Conservation (phyloP, 2,113 vertebrate genomes). For the Myocastor coypus region DNA sequence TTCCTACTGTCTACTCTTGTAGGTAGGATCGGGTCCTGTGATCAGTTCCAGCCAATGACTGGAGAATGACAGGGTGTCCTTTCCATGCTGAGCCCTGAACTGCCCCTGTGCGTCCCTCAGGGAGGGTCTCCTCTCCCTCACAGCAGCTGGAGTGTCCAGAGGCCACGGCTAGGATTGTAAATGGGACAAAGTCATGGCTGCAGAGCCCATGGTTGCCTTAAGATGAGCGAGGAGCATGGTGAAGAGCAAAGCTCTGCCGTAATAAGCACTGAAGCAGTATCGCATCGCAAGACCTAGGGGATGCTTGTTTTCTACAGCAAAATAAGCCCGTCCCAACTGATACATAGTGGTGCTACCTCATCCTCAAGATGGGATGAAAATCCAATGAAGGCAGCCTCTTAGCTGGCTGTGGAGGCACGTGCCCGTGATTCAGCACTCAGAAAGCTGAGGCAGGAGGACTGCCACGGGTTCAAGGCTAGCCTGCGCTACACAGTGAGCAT, state of each 20-base stretch:
- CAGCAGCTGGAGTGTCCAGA: not conserved
- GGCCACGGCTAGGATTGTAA: not conserved
- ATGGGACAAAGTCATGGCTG: rapidly evolving
- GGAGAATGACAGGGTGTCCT: not conserved
- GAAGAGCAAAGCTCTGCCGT: not conserved
- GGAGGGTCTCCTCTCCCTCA: not conserved
- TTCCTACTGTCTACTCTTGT: too few species aligned
- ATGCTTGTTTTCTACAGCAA: not conserved
- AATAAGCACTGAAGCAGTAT: not conserved
- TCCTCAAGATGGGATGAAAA: not conserved
- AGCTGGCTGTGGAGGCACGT: not conserved
- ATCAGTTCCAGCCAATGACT: not conserved
- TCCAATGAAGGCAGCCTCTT: not conserved
- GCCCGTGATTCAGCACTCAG: not conserved
- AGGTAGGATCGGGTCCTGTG: not conserved
- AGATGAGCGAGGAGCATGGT: rapidly evolving
- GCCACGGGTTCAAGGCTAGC: too few species aligned
- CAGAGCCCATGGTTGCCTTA: not conserved
- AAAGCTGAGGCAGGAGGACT: too few species aligned
- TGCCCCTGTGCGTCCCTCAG: not conserved
- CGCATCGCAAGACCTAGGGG: not conserved
- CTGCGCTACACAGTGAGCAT: too few species aligned
- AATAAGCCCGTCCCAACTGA: not conserved
- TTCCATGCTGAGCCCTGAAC: not conserved
- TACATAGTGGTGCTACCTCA: not conserved